Evolutionary conservation across 2,888 invertebrate genomes (phyloP), one percentile per base, ranked within the genome.

Genomic region (Chalcis sispes): DNA sequence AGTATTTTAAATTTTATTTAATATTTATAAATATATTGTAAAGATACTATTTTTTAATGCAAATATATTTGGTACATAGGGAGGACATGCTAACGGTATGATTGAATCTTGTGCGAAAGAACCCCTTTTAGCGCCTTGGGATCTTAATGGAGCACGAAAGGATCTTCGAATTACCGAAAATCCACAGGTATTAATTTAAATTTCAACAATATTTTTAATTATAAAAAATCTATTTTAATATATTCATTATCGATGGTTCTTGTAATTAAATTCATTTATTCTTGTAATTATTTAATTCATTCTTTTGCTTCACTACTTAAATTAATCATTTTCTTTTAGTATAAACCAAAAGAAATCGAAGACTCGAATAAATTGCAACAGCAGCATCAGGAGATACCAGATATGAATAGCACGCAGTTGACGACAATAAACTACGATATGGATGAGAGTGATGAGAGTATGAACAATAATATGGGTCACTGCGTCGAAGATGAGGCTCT

Each of bases 141-240:
- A 84, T 52, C 58, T 79, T 7, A 86, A 86, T 32, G 85, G 87
- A 52, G 90, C 90, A 59, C 89, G 89, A 27, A 88, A 88, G 78
- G 84, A 93, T 79, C 90, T 86, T 29, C 91, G 91, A 82, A 93
- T 93, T 79, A 93, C 92, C 52, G 93, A 93, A 88, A 93, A 94
- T 89, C 93, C 93, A 67, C 91, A 92, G 89, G 93, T 93, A 58
- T 10, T 36, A 18, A 3, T 50, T 42, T 42, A 1, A 29, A 58
- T 29, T 59, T 25, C 13, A 54, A 15, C 23, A 54, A 23, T 54
- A 25, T 54, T 54, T 1, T 25, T 25, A 46, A 36, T 4, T 36
- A 36, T 36, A 7, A 10, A 36, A 4, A 36, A 36, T 36, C 10
- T 36, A 36, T 36, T 36, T 7, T n/a, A n/a, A n/a, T n/a, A n/a